Percentiles rank a stretch among this genome's conserved stretches.
phyloP scores from a whole-genome alignment of 2,797 vertebrate species.

The Rhadinocentrus ornatus region DNA sequence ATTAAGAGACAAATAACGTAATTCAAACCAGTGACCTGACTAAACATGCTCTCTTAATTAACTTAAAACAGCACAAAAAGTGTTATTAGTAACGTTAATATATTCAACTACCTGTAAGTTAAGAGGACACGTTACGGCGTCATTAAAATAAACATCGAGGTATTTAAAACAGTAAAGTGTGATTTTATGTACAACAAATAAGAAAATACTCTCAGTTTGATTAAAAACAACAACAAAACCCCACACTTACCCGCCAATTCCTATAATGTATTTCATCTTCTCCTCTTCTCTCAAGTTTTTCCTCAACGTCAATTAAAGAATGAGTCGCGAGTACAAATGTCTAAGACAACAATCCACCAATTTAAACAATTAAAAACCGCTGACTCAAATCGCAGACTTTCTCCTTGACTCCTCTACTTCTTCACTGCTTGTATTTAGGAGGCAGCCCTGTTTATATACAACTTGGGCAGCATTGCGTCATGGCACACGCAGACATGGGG shows the following conservation, averaged over 20 bases:
- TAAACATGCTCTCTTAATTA: background rate
- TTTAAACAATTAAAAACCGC: background rate
- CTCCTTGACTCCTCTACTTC: background rate
- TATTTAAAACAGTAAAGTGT: background rate
- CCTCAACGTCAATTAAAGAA: slow-evolving; percentile 16
- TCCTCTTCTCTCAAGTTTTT: slow-evolving; percentile 23
- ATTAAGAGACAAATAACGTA: background rate
- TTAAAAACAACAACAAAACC: background rate
- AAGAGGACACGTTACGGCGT: background rate
- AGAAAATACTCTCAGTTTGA: background rate
- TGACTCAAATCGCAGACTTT: fast-evolving
- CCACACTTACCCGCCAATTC: slow-evolving; percentile 91
- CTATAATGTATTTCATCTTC: slow-evolving; percentile 90
- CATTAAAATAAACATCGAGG: background rate
- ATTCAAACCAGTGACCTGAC: fast-evolving
- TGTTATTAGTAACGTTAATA: background rate
- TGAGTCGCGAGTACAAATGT: background rate
- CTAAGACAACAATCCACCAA: background rate
- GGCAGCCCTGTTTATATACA: slow-evolving; percentile 17
- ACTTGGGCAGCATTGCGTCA: slow-evolving; percentile 27
- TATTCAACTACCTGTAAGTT: background rate
- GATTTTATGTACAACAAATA: background rate
- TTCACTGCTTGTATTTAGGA: fast-evolving
- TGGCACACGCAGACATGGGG: background rate
- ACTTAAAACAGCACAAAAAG: background rate